A percentile compares a stretch with the other conserved stretches of the same genome.
Evolutionary conservation across 2,888 invertebrate genomes (phyloP).

Genomic region (Synergus umbraculus): DNA sequence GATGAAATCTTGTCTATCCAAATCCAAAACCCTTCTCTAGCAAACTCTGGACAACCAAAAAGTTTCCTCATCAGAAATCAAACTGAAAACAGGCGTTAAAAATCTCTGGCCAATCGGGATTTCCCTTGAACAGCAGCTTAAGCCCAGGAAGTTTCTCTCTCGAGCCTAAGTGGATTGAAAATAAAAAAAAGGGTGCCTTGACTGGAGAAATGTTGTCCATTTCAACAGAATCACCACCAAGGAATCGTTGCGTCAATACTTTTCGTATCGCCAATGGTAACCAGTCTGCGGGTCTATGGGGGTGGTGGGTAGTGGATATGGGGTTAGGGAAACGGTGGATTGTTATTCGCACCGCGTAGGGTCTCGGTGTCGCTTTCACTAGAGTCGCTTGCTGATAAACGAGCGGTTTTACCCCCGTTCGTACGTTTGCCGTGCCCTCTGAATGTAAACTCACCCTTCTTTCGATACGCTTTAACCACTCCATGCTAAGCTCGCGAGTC

Average conservation of each 20-base stretch:
- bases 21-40: too few relatives aligned
- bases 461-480: constrained; percentile 58
- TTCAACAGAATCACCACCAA: constrained; percentile 43
- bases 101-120: constrained; percentile 15
- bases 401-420: constrained; percentile 72
- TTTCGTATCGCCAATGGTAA: constrained; percentile 54
- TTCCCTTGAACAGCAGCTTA: constrained; percentile 42
- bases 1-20: too few relatives aligned
- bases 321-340: constrained; percentile 59
- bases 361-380: constrained; percentile 76
- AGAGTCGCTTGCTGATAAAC: constrained; percentile 76
- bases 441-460: constrained; percentile 73
- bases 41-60: background rate
- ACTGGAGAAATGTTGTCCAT: constrained; percentile 63
- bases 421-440: constrained; percentile 59
- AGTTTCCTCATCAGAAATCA: background rate
- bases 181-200: constrained; percentile 59
- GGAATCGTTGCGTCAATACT: constrained; percentile 65
- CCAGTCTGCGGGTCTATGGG: constrained; percentile 47
- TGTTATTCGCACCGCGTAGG: constrained; percentile 75
- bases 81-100: background rate
- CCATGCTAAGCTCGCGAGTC: constrained; percentile 35
- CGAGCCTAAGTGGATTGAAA: constrained; percentile 71
- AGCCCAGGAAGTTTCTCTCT: constrained; percentile 61
- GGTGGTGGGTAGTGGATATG: constrained; percentile 43